Percentiles rank a stretch among this genome's conserved stretches.
Conservation (phyloP, 2,113 vertebrate genomes). For the Microcebus tavaratra region DNA sequence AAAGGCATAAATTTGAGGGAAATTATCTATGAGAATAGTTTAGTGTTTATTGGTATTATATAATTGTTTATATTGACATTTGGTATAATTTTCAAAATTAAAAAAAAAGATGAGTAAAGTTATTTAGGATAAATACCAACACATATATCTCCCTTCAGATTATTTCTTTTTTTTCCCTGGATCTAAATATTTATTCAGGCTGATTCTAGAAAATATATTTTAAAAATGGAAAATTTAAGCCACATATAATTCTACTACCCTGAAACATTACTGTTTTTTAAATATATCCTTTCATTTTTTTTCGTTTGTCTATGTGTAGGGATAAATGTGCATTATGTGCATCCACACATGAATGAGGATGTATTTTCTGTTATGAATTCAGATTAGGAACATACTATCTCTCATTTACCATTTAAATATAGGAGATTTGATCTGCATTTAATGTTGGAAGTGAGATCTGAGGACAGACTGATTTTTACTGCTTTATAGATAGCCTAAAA, state of each 20-base stretch:
- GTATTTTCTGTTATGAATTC: not conserved
- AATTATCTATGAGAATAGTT: constrained; percentile 28
- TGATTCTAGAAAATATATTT: not conserved
- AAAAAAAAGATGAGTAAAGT: constrained; percentile 10
- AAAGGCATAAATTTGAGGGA: not conserved
- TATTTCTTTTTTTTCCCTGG: not conserved
- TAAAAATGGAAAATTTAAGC: constrained; percentile 31
- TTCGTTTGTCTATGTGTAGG: not conserved
- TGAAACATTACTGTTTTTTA: not conserved
- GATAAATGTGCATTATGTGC: not conserved
- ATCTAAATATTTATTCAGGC: constrained; percentile 5
- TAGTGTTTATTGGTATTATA: constrained; percentile 1
- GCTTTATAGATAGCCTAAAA: not conserved
- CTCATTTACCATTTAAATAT: not conserved
- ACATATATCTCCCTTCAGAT: not conserved
- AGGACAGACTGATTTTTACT: constrained; percentile 1
- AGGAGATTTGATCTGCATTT: not conserved
- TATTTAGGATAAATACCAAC: not conserved
- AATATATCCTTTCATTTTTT: not conserved
- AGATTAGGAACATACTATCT: not conserved
- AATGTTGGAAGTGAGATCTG: not conserved
- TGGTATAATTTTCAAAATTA: constrained; percentile 39
- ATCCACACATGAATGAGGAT: not conserved
- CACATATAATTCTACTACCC: not conserved
- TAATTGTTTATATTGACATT: not conserved